Conservation (phyloP, 2,888 invertebrate genomes). For the Caenorhabditis wallacei region DNA sequence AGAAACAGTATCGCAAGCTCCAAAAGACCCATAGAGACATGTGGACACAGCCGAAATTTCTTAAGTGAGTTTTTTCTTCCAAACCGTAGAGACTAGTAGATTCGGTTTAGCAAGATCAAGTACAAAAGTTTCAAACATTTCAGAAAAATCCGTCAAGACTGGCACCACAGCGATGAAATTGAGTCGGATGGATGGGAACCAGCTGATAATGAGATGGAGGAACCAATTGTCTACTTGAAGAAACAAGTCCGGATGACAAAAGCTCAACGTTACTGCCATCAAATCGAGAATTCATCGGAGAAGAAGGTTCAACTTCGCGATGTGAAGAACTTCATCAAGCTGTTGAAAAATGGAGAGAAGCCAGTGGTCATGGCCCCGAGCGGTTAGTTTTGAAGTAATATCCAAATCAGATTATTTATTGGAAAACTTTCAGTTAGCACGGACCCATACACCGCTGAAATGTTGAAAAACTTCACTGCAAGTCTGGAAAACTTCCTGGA, state of each 20-base stretch:
- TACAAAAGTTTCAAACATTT: background rate
- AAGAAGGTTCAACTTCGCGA: background rate
- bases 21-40: background rate
- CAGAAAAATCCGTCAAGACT: background rate
- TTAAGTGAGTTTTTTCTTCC: too few relatives aligned
- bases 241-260: too few relatives aligned
- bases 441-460: too few relatives aligned
- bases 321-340: background rate
- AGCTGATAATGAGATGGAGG: conserved; percentile 20
- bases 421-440: too few relatives aligned
- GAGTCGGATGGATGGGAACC: conserved; percentile 12
- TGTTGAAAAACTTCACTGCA: too few relatives aligned
- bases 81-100: too few relatives aligned
- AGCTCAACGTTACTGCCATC: conserved; percentile 2
- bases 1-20: background rate
- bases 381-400: background rate
- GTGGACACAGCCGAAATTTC: background rate
- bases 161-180: conserved; percentile 8
- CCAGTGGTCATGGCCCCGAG: background rate
- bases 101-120: too few relatives aligned
- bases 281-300: background rate
- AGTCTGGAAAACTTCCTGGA: too few relatives aligned
- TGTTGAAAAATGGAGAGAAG: background rate
- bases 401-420: background rate
- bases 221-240: conserved; percentile 14